phyloP scores from a whole-genome alignment of 2,113 vertebrate species.

The Petrocephalus microphthalmus region DNA sequence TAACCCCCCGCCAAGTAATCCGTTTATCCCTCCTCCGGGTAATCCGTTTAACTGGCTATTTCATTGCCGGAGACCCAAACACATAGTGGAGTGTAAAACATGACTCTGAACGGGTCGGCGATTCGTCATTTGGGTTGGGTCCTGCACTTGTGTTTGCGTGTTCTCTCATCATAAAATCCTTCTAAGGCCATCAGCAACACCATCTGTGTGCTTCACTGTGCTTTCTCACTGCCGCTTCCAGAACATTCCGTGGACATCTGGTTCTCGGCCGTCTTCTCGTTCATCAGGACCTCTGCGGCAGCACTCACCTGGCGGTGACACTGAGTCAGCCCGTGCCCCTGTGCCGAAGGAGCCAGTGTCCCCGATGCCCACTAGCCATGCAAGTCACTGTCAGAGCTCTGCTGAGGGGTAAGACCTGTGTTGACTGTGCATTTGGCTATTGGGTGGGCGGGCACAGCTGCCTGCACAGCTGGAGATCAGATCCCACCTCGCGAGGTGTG shows the following conservation, averaged over 20 bases:
- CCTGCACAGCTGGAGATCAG: not conserved
- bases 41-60: slow-evolving; percentile 30
- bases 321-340: not conserved
- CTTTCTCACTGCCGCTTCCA: not conserved
- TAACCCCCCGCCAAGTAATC: slow-evolving; percentile 17
- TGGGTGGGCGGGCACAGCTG: not conserved
- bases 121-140: not conserved
- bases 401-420: not conserved
- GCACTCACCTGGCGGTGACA: not conserved
- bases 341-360: not conserved
- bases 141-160: not conserved
- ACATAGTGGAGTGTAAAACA: not conserved
- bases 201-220: not conserved
- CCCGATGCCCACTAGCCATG: not conserved
- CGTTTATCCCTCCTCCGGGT: slow-evolving; percentile 33
- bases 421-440: not conserved
- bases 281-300: not conserved
- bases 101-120: no score
- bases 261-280: not conserved
- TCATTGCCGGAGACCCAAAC: not conserved
- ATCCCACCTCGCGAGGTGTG: not conserved
- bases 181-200: not conserved
- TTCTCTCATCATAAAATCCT: not conserved
- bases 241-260: not conserved
- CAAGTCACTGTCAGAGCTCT: not conserved